Base-by-base conservation (phyloP, 2,888 invertebrate species). In the Calephelis perditalis region DNA sequence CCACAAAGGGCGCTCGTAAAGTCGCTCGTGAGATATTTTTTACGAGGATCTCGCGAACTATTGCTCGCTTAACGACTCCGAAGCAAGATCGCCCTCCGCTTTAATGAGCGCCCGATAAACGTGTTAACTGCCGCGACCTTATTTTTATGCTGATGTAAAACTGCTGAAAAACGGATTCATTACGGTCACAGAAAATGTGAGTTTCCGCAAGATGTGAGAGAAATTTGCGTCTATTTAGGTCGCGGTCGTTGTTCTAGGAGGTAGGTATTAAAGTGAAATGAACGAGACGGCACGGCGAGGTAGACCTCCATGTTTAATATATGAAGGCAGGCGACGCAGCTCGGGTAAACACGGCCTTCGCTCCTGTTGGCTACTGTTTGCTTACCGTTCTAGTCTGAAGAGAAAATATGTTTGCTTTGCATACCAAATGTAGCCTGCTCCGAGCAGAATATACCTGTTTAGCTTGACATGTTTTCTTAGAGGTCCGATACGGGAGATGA, bases 61-160 rank as follows among this genome's bases (percentile, higher is more conserved):
- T 90, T 90, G 89, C 89, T 88, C 88, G 88, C 89, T 90, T 90
- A 90, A 90, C 90, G 89, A 89, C 90, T 88, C 85, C 85, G 86
- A 85, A 86, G 89, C 86, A 85, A 88, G 88, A 89, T 90, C 89
- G 87, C 87, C 84, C 88, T 85, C 82, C 73, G 87, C 86, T 88
- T 86, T 90, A 90, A 90, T 90, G 90, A 90, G 87, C 84, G 86
- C 88, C 88, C 87, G 90, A 90, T 90, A 90, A 90, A 89, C 88
- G 87, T 84, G 88, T 86, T 88, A 88, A 90, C 86, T 86, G 88
- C 88, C 82, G 74, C 87, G 83, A 87, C 88, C 88, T 88, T 88
- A 89, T 89, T 89, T 87, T 89, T 88, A 90, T 86, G 84, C 79
- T 80, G 78, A 84, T 86, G 87, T 88, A 85, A 88, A 88, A 86